Base-by-base conservation (phyloP, 2,113 vertebrate species). In the Caloenas nicobarica region DNA sequence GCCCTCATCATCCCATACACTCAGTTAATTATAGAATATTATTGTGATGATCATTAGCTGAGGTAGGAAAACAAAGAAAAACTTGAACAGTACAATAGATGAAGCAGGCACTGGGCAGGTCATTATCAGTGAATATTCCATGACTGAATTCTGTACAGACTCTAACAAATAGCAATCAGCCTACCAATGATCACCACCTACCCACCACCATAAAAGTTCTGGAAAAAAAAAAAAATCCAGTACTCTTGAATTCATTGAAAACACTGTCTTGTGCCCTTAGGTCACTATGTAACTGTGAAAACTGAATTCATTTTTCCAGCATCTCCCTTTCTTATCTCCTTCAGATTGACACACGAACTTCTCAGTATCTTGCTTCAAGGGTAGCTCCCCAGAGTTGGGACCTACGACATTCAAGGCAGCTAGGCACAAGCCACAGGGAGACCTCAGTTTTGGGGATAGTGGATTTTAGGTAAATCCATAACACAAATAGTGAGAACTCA, bases 371-470 rank as follows among this genome's bases (percentile, higher is more conserved):
- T 54, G 6, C 25, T 72, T 68, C n/a, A 89, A 87, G 26, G 10
- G 6, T 5, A 60, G 9, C 12, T 76, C 22, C 34, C 4, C 23
- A 61, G 18, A 34, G 3, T 8, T 46, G 21, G 33, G 11, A 86
- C 1, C 13, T 9, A 2, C 11, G n/a, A n/a, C 0, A 0, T 53
- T 72, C n/a, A 40, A 81, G 44, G 14, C 29, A 81, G 46, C 34
- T 68, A 48, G 48, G 58, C 23, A 68, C 16, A 50, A 88, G 23
- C 3, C 18, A 36, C 62, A 29, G 22, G 23, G 11, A 83, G n/a
- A 88, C 16, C 25, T 61, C 66, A n/a, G 16, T 40, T 73, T 24
- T 54, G 22, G 13, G 28, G 13, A 58, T 12, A 7, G 64, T 4
- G 13, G 4, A 15, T 74, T 56, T 38, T 18, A 24, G 46, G 31